These are phyloP conservation scores for Blennius ocellaris DNA, from an alignment of 2,113 vertebrate species.

Conservation along the genomic window DNA sequence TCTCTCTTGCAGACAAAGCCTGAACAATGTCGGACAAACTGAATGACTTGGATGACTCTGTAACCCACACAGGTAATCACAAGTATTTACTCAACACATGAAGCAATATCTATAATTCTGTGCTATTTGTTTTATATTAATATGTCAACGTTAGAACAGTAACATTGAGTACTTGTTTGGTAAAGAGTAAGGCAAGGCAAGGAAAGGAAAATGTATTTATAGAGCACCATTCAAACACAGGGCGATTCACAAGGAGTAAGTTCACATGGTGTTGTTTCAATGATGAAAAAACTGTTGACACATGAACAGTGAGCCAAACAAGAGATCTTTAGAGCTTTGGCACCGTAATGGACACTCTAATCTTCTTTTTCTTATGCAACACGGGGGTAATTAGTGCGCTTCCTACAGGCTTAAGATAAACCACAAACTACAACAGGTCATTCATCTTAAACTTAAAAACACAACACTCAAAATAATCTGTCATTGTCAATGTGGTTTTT, in stretches of 20 bases:
- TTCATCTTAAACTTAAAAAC: too few species aligned
- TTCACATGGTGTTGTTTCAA: background rate
- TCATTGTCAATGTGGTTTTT: background rate
- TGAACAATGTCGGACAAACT: slow-evolving; percentile 76
- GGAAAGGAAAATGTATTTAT: too few species aligned
- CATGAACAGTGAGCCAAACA: background rate
- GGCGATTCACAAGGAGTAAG: too few species aligned
- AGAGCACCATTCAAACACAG: too few species aligned
- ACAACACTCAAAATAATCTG: too few species aligned
- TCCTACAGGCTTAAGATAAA: slow-evolving; percentile 39
- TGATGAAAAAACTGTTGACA: background rate
- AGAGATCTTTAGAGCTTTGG: slow-evolving; percentile 19
- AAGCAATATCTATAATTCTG: background rate
- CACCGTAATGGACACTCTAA: slow-evolving; percentile 52
- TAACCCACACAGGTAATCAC: slow-evolving; percentile 90
- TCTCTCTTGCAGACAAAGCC: slow-evolving; percentile 40
- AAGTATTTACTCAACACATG: background rate
- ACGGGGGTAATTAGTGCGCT: slow-evolving; percentile 34
- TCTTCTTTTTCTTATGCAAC: slow-evolving; percentile 65
- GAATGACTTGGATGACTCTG: slow-evolving; percentile 87
- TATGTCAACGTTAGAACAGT: too few species aligned
- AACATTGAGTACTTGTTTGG: too few species aligned
- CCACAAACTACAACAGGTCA: slow-evolving; percentile 15
- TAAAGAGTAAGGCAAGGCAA: too few species aligned
- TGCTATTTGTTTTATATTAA: background rate